Conservation (phyloP, 2,888 invertebrate species). For the Polydrusus pterygomalis region DNA sequence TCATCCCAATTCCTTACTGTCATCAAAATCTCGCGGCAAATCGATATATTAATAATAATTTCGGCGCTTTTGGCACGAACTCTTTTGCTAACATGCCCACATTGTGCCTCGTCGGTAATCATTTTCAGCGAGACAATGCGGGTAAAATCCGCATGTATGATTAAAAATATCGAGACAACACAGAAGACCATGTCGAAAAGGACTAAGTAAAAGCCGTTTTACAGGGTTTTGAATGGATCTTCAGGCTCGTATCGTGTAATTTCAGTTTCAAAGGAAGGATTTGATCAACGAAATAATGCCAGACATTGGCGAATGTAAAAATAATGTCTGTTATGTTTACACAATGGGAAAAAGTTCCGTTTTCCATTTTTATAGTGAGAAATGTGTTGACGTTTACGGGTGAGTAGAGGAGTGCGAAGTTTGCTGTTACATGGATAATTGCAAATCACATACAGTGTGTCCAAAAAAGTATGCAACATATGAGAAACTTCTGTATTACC, state of each 20-base stretch:
- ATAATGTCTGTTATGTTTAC: too few species aligned
- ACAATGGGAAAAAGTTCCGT: too few species aligned
- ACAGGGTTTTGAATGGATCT: slow-evolving; percentile 2
- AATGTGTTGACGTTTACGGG: too few species aligned
- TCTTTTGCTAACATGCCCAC: slow-evolving; percentile 28
- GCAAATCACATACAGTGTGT: too few species aligned
- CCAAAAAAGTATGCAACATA: too few species aligned
- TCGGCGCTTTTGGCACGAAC: slow-evolving; percentile 14
- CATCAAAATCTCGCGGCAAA: slow-evolving; percentile 10
- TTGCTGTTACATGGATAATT: too few species aligned
- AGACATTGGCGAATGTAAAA: too few species aligned
- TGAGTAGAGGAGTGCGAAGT: too few species aligned
- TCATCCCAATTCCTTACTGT: not conserved
- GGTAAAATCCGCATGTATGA: slow-evolving; percentile 48
- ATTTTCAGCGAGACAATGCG: slow-evolving; percentile 51
- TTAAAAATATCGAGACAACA: slow-evolving; percentile 49
- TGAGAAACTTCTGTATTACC: too few species aligned
- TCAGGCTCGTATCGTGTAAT: not conserved
- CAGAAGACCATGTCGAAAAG: slow-evolving; percentile 21
- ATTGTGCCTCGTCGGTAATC: slow-evolving; percentile 48
- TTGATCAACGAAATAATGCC: too few species aligned
- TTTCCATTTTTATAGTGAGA: too few species aligned
- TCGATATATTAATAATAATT: slow-evolving; percentile 47
- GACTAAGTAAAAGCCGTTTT: slow-evolving; percentile 16
- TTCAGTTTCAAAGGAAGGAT: slow-evolving; percentile 5